A percentile compares a stretch with the other conserved stretches of the same genome.
phyloP scores from a whole-genome alignment of 2,888 invertebrate genomes.

The Agonum fuliginosum region DNA sequence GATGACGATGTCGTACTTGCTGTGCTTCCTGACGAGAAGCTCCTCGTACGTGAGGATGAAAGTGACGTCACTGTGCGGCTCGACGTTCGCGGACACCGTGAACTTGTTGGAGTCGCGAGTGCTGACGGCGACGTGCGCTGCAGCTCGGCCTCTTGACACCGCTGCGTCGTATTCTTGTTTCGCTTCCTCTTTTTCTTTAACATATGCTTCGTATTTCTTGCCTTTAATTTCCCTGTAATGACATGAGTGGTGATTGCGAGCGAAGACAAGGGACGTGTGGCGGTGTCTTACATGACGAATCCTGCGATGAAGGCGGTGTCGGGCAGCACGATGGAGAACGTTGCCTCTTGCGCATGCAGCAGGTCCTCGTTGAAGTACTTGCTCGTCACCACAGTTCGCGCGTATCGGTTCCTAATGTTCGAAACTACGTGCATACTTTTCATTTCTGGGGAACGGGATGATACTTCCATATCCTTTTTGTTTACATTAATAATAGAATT shows the following conservation, averaged over 20 bases:
- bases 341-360: slow-evolving; percentile 78
- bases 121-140: slow-evolving; percentile 79
- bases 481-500: too few species aligned
- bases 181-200: slow-evolving; percentile 44
- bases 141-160: slow-evolving; percentile 76
- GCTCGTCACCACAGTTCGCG: slow-evolving; percentile 79
- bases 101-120: slow-evolving; percentile 83
- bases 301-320: slow-evolving; percentile 83
- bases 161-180: slow-evolving; percentile 69
- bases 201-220: slow-evolving; percentile 39
- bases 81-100: slow-evolving; percentile 81
- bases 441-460: too few species aligned
- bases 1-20: slow-evolving; percentile 81
- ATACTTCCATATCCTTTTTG: too few species aligned
- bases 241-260: neutral
- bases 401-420: slow-evolving; percentile 81
- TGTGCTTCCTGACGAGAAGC: slow-evolving; percentile 78
- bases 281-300: slow-evolving; percentile 77
- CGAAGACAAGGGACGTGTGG: neutral
- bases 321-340: slow-evolving; percentile 80
- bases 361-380: slow-evolving; percentile 78
- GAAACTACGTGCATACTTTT: too few species aligned
- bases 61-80: slow-evolving; percentile 76
- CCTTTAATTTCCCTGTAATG: slow-evolving; percentile 45
- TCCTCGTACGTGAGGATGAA: slow-evolving; percentile 87